Evolutionary conservation across 1,140 invertebrate species (phyloP).

Genomic region (Penaeus vannamei): DNA sequence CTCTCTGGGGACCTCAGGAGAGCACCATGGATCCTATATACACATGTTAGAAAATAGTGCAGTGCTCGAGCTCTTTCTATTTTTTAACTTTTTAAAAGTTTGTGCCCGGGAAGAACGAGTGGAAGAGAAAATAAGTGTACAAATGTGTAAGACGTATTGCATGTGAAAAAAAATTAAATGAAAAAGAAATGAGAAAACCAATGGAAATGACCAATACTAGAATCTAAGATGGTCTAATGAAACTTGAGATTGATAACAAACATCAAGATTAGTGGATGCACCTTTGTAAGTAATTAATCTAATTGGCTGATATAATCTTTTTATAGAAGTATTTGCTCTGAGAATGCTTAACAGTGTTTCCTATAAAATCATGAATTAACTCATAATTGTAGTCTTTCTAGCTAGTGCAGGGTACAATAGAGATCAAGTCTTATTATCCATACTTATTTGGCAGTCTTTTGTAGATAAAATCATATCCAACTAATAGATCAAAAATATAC

Average conservation of each 20-base stretch:
- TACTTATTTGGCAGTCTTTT: conserved; percentile 18
- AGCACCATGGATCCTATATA: conserved; percentile 45
- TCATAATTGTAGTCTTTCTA: conserved; percentile 13
- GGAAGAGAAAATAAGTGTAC: not conserved
- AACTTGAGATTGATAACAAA: conserved; percentile 7
- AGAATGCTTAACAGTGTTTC: too few relatives aligned
- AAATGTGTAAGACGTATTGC: too few relatives aligned
- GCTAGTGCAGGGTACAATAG: not conserved
- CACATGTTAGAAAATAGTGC: conserved; percentile 41
- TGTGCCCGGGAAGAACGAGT: conserved; percentile 47
- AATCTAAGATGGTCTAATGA: conserved; percentile 32
- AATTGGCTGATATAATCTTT: not conserved
- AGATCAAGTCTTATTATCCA: not conserved
- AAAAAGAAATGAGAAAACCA: too few relatives aligned
- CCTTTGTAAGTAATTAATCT: conserved; percentile 31
- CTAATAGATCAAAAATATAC: conserved; percentile 27
- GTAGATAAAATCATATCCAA: conserved; percentile 21
- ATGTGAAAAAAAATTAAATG: too few relatives aligned
- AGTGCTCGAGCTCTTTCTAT: conserved; percentile 38
- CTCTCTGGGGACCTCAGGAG: conserved; percentile 1
- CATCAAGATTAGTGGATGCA: conserved; percentile 43
- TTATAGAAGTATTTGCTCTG: too few relatives aligned
- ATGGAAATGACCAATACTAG: conserved; percentile 20
- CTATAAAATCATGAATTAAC: conserved; percentile 2
- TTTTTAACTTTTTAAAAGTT: not conserved